These are phyloP conservation scores for Atherinomorus stipes DNA, from an alignment of 2,113 vertebrate species.

Conservation along the genomic window DNA sequence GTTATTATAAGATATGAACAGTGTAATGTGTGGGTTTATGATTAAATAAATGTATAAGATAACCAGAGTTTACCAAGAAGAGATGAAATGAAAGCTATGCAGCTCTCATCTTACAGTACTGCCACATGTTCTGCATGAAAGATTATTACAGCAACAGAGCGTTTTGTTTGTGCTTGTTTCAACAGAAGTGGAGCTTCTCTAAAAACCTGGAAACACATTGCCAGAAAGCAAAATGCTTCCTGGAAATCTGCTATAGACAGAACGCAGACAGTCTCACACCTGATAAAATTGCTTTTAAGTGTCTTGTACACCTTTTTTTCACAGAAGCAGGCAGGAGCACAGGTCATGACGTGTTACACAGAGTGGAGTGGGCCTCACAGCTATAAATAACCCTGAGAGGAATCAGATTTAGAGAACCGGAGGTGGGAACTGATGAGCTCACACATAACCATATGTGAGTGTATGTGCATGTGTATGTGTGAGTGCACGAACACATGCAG, in stretches of 20 bases:
- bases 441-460: conserved; percentile 50
- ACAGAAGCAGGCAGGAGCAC: conserved; percentile 51
- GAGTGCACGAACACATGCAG: conserved; percentile 4
- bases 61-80: too few relatives aligned
- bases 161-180: neutral
- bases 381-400: conserved; percentile 78
- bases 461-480: conserved; percentile 10
- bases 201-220: neutral
- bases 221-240: neutral
- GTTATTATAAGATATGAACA: too few relatives aligned
- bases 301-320: conserved; percentile 17
- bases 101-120: neutral
- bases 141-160: neutral
- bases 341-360: conserved; percentile 65
- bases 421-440: conserved; percentile 80
- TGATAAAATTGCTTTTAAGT: conserved; percentile 44
- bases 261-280: conserved; percentile 26
- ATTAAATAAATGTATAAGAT: too few relatives aligned
- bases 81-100: too few relatives aligned
- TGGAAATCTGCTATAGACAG: conserved; percentile 4
- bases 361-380: conserved; percentile 53
- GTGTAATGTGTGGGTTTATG: too few relatives aligned
- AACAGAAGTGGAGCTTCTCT: neutral
- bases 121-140: neutral
- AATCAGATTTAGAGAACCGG: conserved; percentile 75